Percentiles rank a stretch among this genome's conserved stretches.
phyloP scores from a whole-genome alignment of 2,888 invertebrate genomes.

The Zeuzera pyrina region DNA sequence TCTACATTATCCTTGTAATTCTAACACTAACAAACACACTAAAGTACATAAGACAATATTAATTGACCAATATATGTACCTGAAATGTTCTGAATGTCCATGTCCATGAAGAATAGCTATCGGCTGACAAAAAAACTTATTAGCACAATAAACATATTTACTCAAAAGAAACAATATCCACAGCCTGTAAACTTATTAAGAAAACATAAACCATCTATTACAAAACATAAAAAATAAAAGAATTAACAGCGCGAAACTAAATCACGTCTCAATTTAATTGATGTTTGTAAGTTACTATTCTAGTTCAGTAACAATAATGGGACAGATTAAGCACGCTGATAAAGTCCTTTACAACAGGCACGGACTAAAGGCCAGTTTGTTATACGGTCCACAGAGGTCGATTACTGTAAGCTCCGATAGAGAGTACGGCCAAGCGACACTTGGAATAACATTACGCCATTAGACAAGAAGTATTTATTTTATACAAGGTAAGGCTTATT shows the following conservation, averaged over 20 bases:
- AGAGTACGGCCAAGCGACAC: slow-evolving; percentile 17
- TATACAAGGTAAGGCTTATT: slow-evolving; percentile 41
- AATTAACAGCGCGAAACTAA: too few relatives aligned
- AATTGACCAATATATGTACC: not conserved
- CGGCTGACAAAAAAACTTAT: too few relatives aligned
- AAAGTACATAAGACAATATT: too few relatives aligned
- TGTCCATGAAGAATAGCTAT: too few relatives aligned
- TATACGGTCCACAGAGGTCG: slow-evolving; percentile 5
- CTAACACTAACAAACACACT: too few relatives aligned
- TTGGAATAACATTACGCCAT: slow-evolving; percentile 54
- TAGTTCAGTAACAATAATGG: slow-evolving; percentile 8
- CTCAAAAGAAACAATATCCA: too few relatives aligned
- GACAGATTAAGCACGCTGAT: slow-evolving; percentile 10
- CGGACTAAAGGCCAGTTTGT: slow-evolving; percentile 5
- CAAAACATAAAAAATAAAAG: too few relatives aligned
- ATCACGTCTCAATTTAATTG: slow-evolving; percentile 14
- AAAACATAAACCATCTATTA: too few relatives aligned
- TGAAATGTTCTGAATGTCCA: too few relatives aligned
- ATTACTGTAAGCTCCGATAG: slow-evolving; percentile 4
- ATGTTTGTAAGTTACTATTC: slow-evolving; percentile 5
- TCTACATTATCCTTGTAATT: not conserved
- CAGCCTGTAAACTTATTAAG: too few relatives aligned
- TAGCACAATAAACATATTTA: too few relatives aligned
- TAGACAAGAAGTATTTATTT: slow-evolving; percentile 40
- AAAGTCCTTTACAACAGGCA: slow-evolving; percentile 6